Base-by-base conservation (phyloP, 2,888 invertebrate genomes). In the Hecatera dysodea region DNA sequence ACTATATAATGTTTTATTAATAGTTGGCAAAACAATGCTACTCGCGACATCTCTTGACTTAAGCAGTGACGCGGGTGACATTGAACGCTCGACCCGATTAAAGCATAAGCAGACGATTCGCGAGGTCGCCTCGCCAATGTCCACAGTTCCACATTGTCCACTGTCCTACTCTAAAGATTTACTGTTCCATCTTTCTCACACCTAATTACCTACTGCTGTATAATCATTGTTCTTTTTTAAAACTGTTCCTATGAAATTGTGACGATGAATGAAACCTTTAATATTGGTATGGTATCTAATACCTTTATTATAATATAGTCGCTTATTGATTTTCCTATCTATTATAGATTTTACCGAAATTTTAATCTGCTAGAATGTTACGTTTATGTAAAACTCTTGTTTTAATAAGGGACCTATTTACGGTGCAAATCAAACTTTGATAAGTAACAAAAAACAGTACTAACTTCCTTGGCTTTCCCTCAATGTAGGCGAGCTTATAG, bases 71-170 rank as follows among this genome's bases (percentile, higher is more conserved):
- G 74, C 46, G 80, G 83, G 74, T 92, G 95, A 94, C 94, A 94
- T 95, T 95, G 95, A 93, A 93, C 90, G 91, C 87, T 88, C 91
- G 93, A 91, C 94, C 93, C 90, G 93, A 92, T 93, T 93, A 91
- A n/a, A 92, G 90, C 88, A 89, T 87, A 90, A 84, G 93, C 91
- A 91, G 92, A 93, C 91, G 92, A 91, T 89, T 88, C 88, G 90
- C 93, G 91, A 94, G 93, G 93, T 88, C 91, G 75, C 80, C 67
- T 68, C 66, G 78, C 73, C 78, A 81, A 84, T 87, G 88, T 86
- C 46, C 80, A 73, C 56, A 62, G 17, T 44, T 85, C 50, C 80
- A 78, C 60, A 65, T n/a, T 53, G 64, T 67, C 88, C 87, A 87
- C 73, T 81, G 81, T 82, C 82, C 84, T 82, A 69, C 85, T 83